A percentile compares a stretch with the other conserved stretches of the same genome.
Evolutionary conservation across 2,888 invertebrate species (phyloP).

Genomic region (Choristoneura rosaceana): DNA sequence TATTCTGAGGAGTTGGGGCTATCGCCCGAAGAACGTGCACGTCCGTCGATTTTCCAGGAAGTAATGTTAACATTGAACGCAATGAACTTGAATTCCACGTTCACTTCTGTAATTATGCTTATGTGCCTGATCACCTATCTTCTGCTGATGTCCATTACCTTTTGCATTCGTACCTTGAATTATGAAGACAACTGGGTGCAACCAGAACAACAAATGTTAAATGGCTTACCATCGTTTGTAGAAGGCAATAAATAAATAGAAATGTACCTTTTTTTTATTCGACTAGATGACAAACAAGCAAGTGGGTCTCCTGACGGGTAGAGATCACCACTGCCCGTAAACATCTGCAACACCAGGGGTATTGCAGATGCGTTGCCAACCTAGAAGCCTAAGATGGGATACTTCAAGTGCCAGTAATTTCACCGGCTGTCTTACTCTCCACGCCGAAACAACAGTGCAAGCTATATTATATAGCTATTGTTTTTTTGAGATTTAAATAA

Average conservation of each 20-base stretch:
- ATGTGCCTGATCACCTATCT: not conserved
- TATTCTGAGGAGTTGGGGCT: not conserved
- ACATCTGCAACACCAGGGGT: too few species aligned
- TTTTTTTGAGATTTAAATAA: too few species aligned
- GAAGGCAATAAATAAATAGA: not conserved
- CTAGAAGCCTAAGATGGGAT: too few species aligned
- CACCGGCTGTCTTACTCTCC: too few species aligned
- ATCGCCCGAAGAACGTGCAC: not conserved
- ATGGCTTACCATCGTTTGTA: not conserved
- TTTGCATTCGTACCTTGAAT: conserved; percentile 1
- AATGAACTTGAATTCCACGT: not conserved
- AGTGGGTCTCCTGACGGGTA: too few species aligned
- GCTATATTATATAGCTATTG: too few species aligned
- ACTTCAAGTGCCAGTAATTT: too few species aligned
- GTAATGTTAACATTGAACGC: not conserved
- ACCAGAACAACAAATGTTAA: not conserved
- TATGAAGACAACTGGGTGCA: not conserved
- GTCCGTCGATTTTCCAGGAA: not conserved
- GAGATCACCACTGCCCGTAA: too few species aligned
- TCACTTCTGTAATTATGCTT: not conserved
- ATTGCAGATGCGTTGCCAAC: too few species aligned
- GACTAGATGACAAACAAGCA: too few species aligned
- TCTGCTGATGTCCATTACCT: not conserved
- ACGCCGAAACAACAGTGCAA: too few species aligned
- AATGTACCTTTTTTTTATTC: not conserved